Conservation (phyloP, 2,888 invertebrate genomes). For the Harpalus rubripes region DNA sequence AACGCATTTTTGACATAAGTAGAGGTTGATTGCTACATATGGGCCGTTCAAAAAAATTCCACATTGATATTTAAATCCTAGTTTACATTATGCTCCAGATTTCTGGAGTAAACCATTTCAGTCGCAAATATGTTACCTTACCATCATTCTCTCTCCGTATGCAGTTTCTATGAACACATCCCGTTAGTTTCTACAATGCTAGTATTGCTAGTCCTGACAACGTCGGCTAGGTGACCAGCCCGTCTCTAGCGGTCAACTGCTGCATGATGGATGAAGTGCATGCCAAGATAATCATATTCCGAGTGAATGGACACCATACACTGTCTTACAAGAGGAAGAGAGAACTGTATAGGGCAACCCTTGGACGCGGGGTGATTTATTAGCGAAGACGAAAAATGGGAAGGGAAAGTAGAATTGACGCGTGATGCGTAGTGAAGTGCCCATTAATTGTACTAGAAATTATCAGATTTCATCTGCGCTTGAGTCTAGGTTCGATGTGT, state of each 20-base stretch:
- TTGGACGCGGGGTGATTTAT: slow-evolving; percentile 57
- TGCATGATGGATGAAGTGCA: slow-evolving; percentile 66
- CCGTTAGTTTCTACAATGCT: neutral
- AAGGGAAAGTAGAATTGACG: neutral
- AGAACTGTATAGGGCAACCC: slow-evolving; percentile 8
- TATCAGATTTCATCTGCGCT: too few relatives aligned
- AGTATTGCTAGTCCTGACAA: slow-evolving; percentile 7
- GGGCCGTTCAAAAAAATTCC: too few relatives aligned
- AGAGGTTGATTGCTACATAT: too few relatives aligned
- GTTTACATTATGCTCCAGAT: too few relatives aligned
- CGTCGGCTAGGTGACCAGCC: slow-evolving; percentile 24
- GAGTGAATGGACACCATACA: slow-evolving; percentile 26
- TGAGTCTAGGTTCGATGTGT: too few relatives aligned
- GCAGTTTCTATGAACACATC: neutral
- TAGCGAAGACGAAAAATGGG: slow-evolving; percentile 21
- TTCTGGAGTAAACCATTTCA: too few relatives aligned
- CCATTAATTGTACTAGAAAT: too few relatives aligned
- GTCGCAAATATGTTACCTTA: too few relatives aligned
- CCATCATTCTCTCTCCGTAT: neutral
- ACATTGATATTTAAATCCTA: too few relatives aligned
- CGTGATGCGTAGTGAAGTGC: too few relatives aligned
- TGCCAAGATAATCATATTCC: slow-evolving; percentile 65
- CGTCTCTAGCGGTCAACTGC: slow-evolving; percentile 41
- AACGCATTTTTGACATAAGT: too few relatives aligned
- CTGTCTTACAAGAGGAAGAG: neutral